Conservation (phyloP, 2,797 vertebrate species). For the Anas acuta region DNA sequence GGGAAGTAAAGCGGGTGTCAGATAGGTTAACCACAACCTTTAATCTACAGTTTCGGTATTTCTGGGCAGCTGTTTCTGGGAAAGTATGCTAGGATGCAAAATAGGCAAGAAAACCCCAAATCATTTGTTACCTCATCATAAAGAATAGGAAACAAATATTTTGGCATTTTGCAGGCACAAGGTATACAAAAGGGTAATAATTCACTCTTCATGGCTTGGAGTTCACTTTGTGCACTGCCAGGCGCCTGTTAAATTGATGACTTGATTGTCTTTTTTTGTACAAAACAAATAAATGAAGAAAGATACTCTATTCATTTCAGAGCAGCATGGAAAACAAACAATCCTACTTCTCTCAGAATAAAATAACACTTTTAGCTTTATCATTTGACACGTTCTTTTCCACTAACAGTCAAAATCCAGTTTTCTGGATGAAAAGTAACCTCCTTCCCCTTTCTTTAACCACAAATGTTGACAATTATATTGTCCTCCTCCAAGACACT, state of each 20-base stretch:
- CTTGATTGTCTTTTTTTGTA: neutral
- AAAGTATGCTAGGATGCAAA: neutral
- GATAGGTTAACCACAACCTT: neutral
- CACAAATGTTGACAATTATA: neutral
- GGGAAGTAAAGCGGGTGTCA: neutral
- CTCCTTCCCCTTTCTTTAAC: neutral
- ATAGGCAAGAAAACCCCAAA: neutral
- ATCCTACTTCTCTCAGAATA: neutral
- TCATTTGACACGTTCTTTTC: neutral
- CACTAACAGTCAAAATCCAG: neutral
- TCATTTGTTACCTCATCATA: neutral
- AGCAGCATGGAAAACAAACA: fast-evolving
- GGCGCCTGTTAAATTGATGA: neutral
- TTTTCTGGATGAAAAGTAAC: neutral
- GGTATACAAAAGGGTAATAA: neutral
- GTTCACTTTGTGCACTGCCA: neutral
- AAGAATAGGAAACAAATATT: neutral
- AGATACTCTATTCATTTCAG: neutral
- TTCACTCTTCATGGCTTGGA: neutral
- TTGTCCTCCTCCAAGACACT: neutral
- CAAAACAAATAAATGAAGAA: neutral
- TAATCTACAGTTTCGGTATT: neutral
- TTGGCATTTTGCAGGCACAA: neutral
- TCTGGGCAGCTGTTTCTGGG: neutral
- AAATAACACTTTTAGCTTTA: neutral